phyloP scores from a whole-genome alignment of 2,113 vertebrate genomes.

The Aptenodytes forsteri region DNA sequence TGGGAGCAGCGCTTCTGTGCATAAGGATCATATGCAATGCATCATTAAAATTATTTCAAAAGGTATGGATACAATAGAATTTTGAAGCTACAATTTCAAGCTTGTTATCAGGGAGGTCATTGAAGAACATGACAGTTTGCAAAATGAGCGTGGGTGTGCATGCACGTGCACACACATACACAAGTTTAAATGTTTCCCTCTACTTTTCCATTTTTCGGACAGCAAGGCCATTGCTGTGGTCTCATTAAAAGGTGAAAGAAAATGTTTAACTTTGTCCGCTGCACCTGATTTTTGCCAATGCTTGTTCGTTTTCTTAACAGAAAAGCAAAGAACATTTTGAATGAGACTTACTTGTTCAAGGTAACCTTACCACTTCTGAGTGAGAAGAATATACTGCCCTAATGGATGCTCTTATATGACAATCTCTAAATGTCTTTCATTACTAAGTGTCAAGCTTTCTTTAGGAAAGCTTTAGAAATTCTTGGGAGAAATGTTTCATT shows the following conservation, averaged over 20 bases:
- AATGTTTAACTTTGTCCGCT: background rate
- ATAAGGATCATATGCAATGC: background rate
- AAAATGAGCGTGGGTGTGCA: background rate
- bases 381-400: background rate
- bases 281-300: background rate
- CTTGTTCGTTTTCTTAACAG: background rate
- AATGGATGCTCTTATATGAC: background rate
- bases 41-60: background rate
- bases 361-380: background rate
- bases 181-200: background rate
- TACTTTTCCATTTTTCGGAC: background rate
- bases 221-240: background rate
- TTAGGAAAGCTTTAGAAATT: slow-evolving; percentile 54
- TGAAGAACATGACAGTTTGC: background rate
- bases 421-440: slow-evolving; percentile 12
- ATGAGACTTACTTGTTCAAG: background rate
- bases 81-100: background rate
- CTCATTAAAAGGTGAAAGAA: background rate
- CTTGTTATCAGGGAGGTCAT: slow-evolving; percentile 1
- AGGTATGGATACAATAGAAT: background rate
- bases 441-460: slow-evolving; percentile 21
- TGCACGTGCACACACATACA: background rate
- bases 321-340: background rate
- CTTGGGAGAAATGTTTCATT: slow-evolving; percentile 34
- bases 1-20: background rate